Percentiles rank a stretch among this genome's conserved stretches.
phyloP scores from a whole-genome alignment of 1,140 invertebrate species.

The Laodelphax striatellus region DNA sequence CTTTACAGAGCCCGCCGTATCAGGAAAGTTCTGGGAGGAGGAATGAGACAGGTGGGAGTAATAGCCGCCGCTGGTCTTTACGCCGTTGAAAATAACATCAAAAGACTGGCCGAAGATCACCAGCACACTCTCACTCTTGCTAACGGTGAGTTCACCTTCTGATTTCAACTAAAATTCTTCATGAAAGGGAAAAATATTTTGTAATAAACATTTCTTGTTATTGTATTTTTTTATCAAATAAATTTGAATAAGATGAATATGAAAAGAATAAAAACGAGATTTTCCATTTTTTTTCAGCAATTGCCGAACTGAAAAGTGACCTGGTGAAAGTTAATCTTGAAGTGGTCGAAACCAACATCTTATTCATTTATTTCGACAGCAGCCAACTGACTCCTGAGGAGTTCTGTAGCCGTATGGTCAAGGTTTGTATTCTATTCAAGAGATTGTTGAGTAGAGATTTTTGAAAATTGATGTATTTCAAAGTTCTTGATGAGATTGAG shows the following conservation, averaged over 20 bases:
- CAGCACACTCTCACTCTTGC: slow-evolving; percentile 52
- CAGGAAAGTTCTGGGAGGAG: slow-evolving; percentile 82
- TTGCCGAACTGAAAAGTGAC: background rate
- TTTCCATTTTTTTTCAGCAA: background rate
- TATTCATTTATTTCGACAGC: background rate
- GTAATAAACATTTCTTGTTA: background rate
- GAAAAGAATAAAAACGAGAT: too few relatives aligned
- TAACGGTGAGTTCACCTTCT: slow-evolving; percentile 36
- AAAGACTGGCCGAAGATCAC: slow-evolving; percentile 63
- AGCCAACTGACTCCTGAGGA: background rate
- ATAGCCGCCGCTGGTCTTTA: slow-evolving; percentile 79
- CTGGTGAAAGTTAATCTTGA: background rate
- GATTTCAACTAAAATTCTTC: background rate
- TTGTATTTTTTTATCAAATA: background rate
- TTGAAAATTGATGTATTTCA: background rate
- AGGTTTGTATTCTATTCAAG: background rate
- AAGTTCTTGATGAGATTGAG: too few relatives aligned
- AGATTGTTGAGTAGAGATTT: background rate
- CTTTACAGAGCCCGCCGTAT: slow-evolving; percentile 51
- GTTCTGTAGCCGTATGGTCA: background rate
- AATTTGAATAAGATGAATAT: background rate
- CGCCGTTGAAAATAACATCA: slow-evolving; percentile 62
- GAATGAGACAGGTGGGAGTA: slow-evolving; percentile 81
- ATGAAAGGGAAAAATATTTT: background rate
- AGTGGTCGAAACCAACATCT: background rate